These are phyloP conservation scores for Amphipyra tragopoginis DNA, from an alignment of 2,888 invertebrate species.

Conservation along the genomic window DNA sequence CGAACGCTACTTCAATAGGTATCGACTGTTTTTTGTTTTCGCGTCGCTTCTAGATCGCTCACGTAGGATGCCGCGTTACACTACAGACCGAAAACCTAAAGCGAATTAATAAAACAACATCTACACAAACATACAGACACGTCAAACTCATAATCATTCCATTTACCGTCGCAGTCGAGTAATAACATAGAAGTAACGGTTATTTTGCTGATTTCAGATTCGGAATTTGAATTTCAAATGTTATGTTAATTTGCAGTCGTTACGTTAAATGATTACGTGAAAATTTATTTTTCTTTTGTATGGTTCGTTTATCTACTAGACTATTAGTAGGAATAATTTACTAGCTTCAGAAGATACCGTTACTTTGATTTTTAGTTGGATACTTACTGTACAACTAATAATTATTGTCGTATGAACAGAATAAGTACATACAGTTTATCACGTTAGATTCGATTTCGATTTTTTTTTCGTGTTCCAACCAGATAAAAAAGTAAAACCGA, in stretches of 20 bases:
- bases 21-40: no score
- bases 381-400: neutral
- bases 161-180: constrained; percentile 13
- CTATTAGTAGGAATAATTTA: constrained; percentile 26
- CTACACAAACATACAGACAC: constrained; percentile 15
- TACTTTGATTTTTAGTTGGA: neutral
- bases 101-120: no score
- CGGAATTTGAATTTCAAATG: constrained; percentile 57
- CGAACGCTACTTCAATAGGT: no score
- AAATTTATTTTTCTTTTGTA: constrained; percentile 24
- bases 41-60: no score
- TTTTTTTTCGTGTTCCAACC: no score
- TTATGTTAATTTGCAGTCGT: constrained; percentile 50
- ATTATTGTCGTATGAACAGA: no score
- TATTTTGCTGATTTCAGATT: constrained; percentile 59
- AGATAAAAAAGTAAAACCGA: no score
- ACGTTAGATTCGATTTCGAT: no score
- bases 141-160: constrained; percentile 15
- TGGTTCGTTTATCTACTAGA: constrained; percentile 20
- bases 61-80: no score
- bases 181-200: constrained; percentile 42
- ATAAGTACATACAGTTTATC: no score
- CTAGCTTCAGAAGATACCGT: neutral
- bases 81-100: no score
- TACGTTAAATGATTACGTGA: constrained; percentile 47